Evolutionary conservation across 2,888 invertebrate genomes (phyloP).

Genomic region (Rhopalosiphum nymphaeae): DNA sequence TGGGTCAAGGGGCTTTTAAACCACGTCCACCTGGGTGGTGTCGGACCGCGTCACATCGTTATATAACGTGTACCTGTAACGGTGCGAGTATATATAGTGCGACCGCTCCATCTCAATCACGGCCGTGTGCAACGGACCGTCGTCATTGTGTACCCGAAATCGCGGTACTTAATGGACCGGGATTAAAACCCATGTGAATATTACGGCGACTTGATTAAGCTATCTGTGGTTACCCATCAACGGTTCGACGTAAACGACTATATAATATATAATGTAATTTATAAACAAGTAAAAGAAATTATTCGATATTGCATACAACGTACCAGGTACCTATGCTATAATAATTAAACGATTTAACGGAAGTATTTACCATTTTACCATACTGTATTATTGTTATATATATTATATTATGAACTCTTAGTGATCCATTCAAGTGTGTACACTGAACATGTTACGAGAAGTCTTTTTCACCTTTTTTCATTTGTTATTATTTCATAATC

Average conservation of each 20-base stretch:
- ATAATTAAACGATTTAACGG: neutral
- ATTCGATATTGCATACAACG: neutral
- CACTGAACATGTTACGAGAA: neutral
- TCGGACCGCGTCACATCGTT: neutral
- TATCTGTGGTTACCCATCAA: neutral
- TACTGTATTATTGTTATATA: neutral
- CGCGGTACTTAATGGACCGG: neutral
- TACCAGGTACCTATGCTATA: no score
- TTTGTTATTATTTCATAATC: no score
- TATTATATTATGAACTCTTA: neutral
- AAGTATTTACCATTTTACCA: neutral
- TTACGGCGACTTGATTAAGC: neutral
- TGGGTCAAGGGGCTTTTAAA: neutral
- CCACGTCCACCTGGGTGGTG: conserved; percentile 30
- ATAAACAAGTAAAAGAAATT: neutral
- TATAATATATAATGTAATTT: neutral
- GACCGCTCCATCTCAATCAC: neutral
- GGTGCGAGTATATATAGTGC: neutral
- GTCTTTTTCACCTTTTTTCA: neutral
- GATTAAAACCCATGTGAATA: conserved; percentile 10
- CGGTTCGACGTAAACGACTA: neutral
- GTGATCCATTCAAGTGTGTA: neutral
- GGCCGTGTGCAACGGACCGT: neutral
- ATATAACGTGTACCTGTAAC: no score
- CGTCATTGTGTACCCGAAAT: neutral